Percentiles rank a stretch among this genome's conserved stretches.
phyloP scores from a whole-genome alignment of 1,140 invertebrate genomes.

The Bombus terrestris region DNA sequence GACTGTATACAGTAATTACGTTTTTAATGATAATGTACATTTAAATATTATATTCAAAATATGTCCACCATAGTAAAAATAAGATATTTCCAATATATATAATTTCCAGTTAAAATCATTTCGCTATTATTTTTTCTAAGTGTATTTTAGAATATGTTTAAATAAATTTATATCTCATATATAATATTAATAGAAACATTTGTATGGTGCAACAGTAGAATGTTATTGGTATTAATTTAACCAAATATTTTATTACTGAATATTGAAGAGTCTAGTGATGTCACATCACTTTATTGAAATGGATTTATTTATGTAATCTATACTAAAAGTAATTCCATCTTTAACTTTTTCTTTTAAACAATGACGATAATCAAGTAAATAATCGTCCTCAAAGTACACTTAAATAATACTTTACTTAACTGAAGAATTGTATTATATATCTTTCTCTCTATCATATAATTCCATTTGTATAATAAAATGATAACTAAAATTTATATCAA shows the following conservation, averaged over 20 bases:
- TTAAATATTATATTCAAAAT: conserved; percentile 16
- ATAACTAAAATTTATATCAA: conserved; percentile 15
- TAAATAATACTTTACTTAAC: neutral
- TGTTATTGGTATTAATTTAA: neutral
- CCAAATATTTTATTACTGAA: neutral
- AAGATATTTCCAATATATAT: neutral
- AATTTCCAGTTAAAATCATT: neutral
- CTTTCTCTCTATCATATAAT: neutral
- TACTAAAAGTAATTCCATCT: neutral
- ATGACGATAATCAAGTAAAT: neutral
- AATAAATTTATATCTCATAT: neutral
- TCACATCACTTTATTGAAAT: neutral
- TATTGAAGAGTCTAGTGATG: neutral
- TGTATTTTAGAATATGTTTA: neutral
- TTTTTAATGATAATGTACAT: neutral
- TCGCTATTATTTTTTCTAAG: neutral
- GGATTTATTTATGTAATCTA: neutral
- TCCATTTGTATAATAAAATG: neutral
- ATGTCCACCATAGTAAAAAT: neutral
- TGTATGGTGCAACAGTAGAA: neutral
- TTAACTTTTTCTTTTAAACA: neutral
- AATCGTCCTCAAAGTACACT: neutral
- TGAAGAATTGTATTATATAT: neutral
- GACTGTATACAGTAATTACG: neutral
- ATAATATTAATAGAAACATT: neutral